Base-by-base conservation (phyloP, 2,888 invertebrate species). In the Dichetophora obliterata region DNA sequence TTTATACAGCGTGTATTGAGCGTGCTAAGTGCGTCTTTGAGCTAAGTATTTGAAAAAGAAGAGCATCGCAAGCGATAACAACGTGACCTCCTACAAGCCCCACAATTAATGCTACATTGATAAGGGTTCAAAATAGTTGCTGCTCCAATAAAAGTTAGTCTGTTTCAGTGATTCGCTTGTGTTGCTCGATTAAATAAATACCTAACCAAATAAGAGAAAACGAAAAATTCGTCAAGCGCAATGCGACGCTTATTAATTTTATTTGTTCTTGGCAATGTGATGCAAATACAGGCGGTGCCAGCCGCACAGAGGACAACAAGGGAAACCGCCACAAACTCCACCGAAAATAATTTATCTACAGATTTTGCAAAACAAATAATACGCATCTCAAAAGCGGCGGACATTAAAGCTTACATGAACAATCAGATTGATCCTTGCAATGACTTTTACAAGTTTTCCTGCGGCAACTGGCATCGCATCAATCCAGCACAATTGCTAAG, bases 391-490 rank as follows among this genome's bases (percentile, higher is more conserved):
- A 93, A 93, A 90, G 92, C 92, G 4, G 91, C 91, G 75, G 92
- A 93, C 79, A 95, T 95, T 93, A 90, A 91, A 82, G 91, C 92
- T 72, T 94, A 93, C 84, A 94, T 96, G 93, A 94, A 96, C 82
- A 88, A 88, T 2, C 89, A 89, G 27, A 91, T 91, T 0, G 92
- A 95, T 83, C 96, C 96, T 0, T 96, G 96, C 84, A 90, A 92
- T 6, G 95, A 96, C 86, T 96, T 96, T 86, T 96, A 95, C 86
- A 92, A 93, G 82, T 96, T 93, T 83, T 94, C 96, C 0, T 96
- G 94, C 87, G 96, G 96, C 2, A 95, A 95, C 83, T 97, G 96
- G 96, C 81, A 84, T 65, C 82, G 82, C 0, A 82, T 82, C 11
- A 83, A 87, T 82, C 86, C 87, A 0, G 87, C 86, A 9, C 85